Evolutionary conservation across 2,888 invertebrate species (phyloP), one percentile per base, ranked within the genome.

Genomic region (Eurytoma californica): DNA sequence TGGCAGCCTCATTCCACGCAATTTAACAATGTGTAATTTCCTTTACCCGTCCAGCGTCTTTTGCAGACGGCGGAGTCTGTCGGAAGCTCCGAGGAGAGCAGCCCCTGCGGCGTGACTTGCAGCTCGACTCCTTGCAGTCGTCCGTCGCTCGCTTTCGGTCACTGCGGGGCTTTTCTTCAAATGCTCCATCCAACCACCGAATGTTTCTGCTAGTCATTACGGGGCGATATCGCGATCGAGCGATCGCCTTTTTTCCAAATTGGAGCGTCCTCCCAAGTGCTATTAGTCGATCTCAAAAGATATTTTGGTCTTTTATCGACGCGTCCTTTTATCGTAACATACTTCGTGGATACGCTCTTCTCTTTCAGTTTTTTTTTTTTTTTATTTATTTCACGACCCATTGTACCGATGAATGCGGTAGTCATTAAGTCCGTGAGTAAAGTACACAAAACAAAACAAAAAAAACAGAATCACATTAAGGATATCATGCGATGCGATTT

Each of bases 51-150:
- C 9, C 9, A 9, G 39, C 39, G 39, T 39, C 39, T 39, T 39
- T 39, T 39, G 39, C 39, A 39, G 39, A 9, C 39, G 5, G 39
- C 39, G 9, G 9, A 39, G 39, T 39, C 39, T 83, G 84, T 86
- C 84, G 79, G 85, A 86, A 86, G 86, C 85, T 82, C 82, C 58
- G 75, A 82, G 79, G 70, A 39, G 39, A 39, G 39, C 39, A 79
- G 80, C 80, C 83, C 76, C 67, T 66, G 57, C 70, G 83, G 83
- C 86, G 85, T 88, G 88, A 88, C 88, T 87, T 87, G 88, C 87
- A 85, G 81, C 85, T 86, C 84, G 84, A 86, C 85, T 86, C 84
- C 85, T 80, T 83, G 82, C 77, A 82, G 79, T 28, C 30, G 65
- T 63, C 79, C 81, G 79, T 70, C 61, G 61, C 9, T 60, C 9